Evolutionary conservation across 1,140 invertebrate species (phyloP), one percentile per base, ranked within the genome.

Genomic region (Ceratitis capitata): DNA sequence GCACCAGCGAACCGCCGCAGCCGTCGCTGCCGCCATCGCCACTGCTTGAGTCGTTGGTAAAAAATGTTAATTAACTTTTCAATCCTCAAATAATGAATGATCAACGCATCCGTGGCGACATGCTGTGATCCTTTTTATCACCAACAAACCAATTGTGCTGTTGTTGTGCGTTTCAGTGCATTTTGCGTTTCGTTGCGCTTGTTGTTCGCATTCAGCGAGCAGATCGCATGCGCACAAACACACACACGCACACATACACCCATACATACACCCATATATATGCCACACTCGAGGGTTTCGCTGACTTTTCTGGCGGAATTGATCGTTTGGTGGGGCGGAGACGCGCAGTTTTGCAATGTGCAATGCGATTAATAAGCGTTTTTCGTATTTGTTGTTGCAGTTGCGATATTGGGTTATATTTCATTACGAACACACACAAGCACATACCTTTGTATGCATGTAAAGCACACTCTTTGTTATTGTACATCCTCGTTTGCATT

Each of bases 1-100:
- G 51, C 39, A 29, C 32, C 14, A 32, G 32, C 61, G 7, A 4
- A 53, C 1, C 7, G 47, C 14, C 47, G 7, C 7, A 49, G 7
- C 7, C 14, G 47, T 14, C 58, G 29, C n/a, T 10, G 23, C 4
- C 3, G 56, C 7, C n/a, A 32, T 23, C 6, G 23, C 7, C 29
- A 10, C 4, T 35, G 35, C 35, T 9, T 61, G 85, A 23, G 78
- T 3, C 32, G 32, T 7, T 35, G 56, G 32, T 69, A 74, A 89
- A 91, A 91, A 91, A 91, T 91, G 90, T 91, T 91, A 91, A 91
- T 91, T 91, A 91, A 91, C 90, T 91, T 91, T 91, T 91, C 90
- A 91, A 91, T 91, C 90, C 90, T 91, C 91, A 91, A 91, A 91
- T 91, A 91, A 91, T 91, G 90, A 91, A 91, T 91, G 90, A 91